These are phyloP conservation scores for Frieseomelitta varia DNA, from an alignment of 1,140 invertebrate genomes.

Conservation along the genomic window DNA sequence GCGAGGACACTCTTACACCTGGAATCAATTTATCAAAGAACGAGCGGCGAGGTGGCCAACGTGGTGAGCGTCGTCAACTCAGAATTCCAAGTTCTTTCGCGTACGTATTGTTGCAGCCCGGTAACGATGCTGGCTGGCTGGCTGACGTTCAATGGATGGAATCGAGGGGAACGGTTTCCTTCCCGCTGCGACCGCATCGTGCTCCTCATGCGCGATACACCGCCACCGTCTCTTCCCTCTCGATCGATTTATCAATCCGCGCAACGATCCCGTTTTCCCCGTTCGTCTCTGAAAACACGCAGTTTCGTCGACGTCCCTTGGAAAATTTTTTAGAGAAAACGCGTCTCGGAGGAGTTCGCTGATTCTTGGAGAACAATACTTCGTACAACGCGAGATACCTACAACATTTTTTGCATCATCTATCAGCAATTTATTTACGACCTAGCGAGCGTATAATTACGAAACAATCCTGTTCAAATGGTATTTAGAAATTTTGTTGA, in stretches of 20 bases:
- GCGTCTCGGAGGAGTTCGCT: rapidly evolving
- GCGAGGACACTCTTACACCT: constrained; percentile 60
- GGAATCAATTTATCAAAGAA: constrained; percentile 71
- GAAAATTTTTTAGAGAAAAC: background rate
- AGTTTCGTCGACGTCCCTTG: background rate
- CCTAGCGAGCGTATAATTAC: too few relatives aligned
- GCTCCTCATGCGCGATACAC: background rate
- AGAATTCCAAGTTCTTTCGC: constrained; percentile 33
- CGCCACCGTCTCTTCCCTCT: background rate
- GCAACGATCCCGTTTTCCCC: background rate
- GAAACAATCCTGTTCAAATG: too few relatives aligned
- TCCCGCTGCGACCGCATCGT: background rate
- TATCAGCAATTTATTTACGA: too few relatives aligned
- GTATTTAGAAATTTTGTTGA: too few relatives aligned
- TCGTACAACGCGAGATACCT: too few relatives aligned
- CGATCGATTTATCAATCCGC: background rate
- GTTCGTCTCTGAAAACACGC: background rate
- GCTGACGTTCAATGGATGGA: constrained; percentile 36
- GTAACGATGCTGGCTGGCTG: constrained; percentile 32
- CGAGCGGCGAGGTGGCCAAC: constrained; percentile 7
- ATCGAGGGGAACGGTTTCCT: constrained; percentile 33
- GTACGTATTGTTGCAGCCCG: constrained; percentile 40
- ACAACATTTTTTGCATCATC: too few relatives aligned
- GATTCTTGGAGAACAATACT: background rate
- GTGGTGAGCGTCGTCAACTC: constrained; percentile 27